Evolutionary conservation across 1,140 invertebrate genomes (phyloP), one percentile per base, ranked within the genome.

Genomic region (Leptopilina boulardi): DNA sequence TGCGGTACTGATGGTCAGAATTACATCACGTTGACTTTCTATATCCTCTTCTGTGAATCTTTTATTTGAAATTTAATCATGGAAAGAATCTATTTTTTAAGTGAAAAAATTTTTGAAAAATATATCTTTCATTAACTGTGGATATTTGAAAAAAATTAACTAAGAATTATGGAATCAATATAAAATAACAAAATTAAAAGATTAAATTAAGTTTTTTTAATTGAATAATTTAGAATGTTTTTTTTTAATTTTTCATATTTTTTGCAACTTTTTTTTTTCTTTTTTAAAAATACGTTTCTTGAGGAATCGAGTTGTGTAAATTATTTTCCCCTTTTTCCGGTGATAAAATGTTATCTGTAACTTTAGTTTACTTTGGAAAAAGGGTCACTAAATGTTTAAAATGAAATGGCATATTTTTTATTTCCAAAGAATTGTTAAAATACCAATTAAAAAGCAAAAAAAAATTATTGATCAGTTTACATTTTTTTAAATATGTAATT

Each of bases 11-110:
- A 70, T 74, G 6, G 18, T 74, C 77, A 72, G 41, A 77, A 73
- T 85, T 84, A 82, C 79, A 70, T 85, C 76, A 84, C 66, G 38
- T 51, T 59, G 71, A 82, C 77, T 83, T 85, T 85, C 78, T 83
- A 84, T 71, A 80, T 77, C 70, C 74, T 83, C 42, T 73, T 77
- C 66, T 38, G n/a, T 30, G 76, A 77, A 80, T 81, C 59, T 30
- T 44, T 44, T 71, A 26, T 38, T 47, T 41, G n/a, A 74, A 70
- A 74, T n/a, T n/a, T 38, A 18, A 44, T 41, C 8, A 19, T 66
- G 70, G 70, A 23, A 42, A 74, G 4, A 59, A n/a, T 34, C 15
- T 71, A 21, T 70, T 34, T 42, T 3, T 15, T 26, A 44, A 26
- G 15, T 5, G 44, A 56, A 75, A 41, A 23, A 38, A 44, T 9